A percentile compares a stretch with the other conserved stretches of the same genome.
Conservation (phyloP, 2,888 invertebrate species). For the Lepidocyrtoides sp. region DNA sequence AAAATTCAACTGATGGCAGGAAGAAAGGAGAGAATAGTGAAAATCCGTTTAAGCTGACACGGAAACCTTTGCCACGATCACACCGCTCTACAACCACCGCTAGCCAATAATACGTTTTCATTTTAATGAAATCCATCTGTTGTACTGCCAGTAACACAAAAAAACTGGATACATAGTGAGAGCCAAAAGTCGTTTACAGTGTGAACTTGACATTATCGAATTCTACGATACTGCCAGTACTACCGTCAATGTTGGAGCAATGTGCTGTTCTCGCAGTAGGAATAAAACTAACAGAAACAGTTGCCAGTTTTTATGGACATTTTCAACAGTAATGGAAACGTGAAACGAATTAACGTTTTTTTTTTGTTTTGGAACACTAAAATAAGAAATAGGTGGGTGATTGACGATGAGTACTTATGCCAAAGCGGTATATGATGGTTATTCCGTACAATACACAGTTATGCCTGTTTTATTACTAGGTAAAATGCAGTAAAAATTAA, state of each 20-base stretch:
- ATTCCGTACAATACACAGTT: background rate
- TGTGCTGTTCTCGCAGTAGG: background rate
- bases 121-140: slow-evolving; percentile 59
- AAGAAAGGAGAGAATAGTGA: background rate
- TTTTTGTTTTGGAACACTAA: slow-evolving; percentile 8
- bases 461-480: slow-evolving; percentile 26
- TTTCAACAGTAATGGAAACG: slow-evolving; percentile 36
- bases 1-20: background rate
- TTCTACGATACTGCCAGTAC: background rate
- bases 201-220: background rate
- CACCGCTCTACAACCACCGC: background rate
- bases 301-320: slow-evolving; percentile 11
- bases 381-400: slow-evolving; percentile 16
- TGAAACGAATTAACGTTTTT: background rate
- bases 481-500: slow-evolving; percentile 63
- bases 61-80: background rate
- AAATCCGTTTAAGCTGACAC: slow-evolving; percentile 23
- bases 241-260: background rate
- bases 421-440: background rate
- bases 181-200: background rate
- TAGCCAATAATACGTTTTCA: slow-evolving; percentile 43
- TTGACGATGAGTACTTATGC: background rate
- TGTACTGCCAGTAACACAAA: background rate
- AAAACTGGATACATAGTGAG: background rate
- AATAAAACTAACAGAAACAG: no score